phyloP scores from a whole-genome alignment of 1,140 invertebrate species.

The Drosophila tropicalis region DNA sequence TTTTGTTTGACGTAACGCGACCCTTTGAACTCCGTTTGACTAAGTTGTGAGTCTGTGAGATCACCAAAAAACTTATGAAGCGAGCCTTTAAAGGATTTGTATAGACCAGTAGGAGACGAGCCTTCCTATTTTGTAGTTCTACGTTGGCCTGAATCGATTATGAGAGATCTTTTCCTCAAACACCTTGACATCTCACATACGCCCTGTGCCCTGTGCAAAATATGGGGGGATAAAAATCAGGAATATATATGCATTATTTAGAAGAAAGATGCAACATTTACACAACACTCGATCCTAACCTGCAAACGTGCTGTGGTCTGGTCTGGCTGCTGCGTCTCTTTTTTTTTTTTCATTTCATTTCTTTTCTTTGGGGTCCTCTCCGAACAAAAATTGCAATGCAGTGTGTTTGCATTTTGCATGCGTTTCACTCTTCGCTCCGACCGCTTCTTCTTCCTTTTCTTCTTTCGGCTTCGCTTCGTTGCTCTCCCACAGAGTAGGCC shows the following conservation, averaged over 20 bases:
- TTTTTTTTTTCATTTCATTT: neutral
- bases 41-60: too few species aligned
- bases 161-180: neutral
- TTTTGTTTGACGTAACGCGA: neutral
- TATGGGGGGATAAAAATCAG: neutral
- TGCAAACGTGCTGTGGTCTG: slow-evolving; percentile 56
- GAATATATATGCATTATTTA: neutral
- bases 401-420: slow-evolving; percentile 16
- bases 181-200: neutral
- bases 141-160: neutral
- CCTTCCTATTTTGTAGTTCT: too few species aligned
- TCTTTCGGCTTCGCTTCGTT: slow-evolving; percentile 6
- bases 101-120: too few species aligned
- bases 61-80: too few species aligned
- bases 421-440: slow-evolving; percentile 3
- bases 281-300: slow-evolving; percentile 79
- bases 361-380: slow-evolving; percentile 22
- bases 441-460: neutral
- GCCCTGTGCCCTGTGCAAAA: neutral
- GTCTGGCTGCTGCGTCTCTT: slow-evolving; percentile 37
- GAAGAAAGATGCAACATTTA: slow-evolving; percentile 53
- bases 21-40: too few species aligned
- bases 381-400: slow-evolving; percentile 58
- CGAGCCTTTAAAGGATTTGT: too few species aligned
- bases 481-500: slow-evolving; percentile 12